Percentiles rank a stretch among this genome's conserved stretches.
Evolutionary conservation across 2,888 invertebrate species (phyloP).

Genomic region (Pseudococcus jackbeardsleyi): DNA sequence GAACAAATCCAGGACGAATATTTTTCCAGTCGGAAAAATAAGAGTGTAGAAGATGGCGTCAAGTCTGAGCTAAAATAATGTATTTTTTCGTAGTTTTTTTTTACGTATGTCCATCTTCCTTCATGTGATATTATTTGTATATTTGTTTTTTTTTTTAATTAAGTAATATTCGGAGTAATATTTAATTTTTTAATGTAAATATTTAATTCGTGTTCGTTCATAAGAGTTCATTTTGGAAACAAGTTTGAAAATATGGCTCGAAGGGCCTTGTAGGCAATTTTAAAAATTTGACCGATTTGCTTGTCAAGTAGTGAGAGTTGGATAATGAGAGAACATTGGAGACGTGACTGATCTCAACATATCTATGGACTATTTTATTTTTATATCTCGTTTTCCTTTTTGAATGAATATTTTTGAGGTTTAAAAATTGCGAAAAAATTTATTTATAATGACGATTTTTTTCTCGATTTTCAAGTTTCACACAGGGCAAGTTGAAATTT

Average conservation of each 20-base stretch:
- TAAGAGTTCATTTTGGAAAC: too few relatives aligned
- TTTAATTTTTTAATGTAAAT: neutral
- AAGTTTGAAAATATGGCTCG: too few relatives aligned
- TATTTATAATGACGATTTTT: neutral
- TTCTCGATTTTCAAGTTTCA: constrained; percentile 6
- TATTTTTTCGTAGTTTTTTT: neutral
- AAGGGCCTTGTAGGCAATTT: neutral
- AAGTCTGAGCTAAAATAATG: neutral
- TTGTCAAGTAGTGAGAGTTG: neutral
- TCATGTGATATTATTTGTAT: constrained; percentile 34
- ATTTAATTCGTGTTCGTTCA: neutral
- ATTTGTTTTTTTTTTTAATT: neutral
- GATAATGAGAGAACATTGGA: neutral
- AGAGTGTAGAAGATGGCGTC: neutral
- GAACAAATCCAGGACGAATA: constrained; percentile 60
- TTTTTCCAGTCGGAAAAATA: neutral
- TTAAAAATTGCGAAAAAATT: neutral
- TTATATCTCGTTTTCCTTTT: neutral
- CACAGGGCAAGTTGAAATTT: neutral
- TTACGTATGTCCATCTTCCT: neutral
- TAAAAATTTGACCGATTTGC: neutral
- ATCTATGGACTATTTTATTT: neutral
- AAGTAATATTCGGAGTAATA: neutral
- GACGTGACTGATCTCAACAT: constrained; percentile 10
- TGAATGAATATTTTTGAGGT: neutral